Percentiles rank a stretch among this genome's conserved stretches.
These are phyloP conservation scores for Nowickia ferox DNA, from an alignment of 2,888 invertebrate genomes.

Conservation along the genomic window DNA sequence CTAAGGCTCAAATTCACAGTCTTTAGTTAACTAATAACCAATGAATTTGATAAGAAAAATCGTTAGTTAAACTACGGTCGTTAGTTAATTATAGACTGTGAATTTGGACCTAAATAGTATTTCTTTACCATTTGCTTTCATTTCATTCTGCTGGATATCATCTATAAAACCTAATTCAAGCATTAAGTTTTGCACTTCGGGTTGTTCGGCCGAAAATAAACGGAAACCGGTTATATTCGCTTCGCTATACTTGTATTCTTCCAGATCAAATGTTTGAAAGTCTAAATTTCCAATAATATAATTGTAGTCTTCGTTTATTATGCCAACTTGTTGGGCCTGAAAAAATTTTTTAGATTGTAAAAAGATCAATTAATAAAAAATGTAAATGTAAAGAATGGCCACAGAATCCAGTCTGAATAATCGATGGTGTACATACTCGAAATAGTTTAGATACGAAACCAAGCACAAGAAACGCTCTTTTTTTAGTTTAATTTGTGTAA, in stretches of 20 bases:
- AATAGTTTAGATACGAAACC: too few relatives aligned
- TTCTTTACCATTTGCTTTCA: slow-evolving; percentile 71
- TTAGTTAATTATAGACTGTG: too few relatives aligned
- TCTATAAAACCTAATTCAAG: slow-evolving; percentile 67
- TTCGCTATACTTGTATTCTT: slow-evolving; percentile 90
- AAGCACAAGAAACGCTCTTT: too few relatives aligned
- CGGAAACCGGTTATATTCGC: slow-evolving; percentile 91
- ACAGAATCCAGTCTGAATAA: background rate
- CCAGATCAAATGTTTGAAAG: slow-evolving; percentile 86
- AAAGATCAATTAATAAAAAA: background rate
- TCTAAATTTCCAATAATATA: slow-evolving; percentile 92
- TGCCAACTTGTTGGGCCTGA: slow-evolving; percentile 96
- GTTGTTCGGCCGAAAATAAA: slow-evolving; percentile 86
- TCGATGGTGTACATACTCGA: too few relatives aligned
- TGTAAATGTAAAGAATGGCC: background rate
- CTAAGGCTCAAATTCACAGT: too few relatives aligned
- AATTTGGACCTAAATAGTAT: too few relatives aligned
- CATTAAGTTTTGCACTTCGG: slow-evolving; percentile 83
- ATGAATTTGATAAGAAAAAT: too few relatives aligned
- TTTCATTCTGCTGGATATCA: slow-evolving; percentile 57
- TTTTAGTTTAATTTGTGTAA: too few relatives aligned
- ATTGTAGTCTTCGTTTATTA: slow-evolving; percentile 96
- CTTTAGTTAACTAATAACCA: too few relatives aligned
- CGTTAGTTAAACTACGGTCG: too few relatives aligned
- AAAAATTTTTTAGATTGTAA: background rate